A percentile compares a stretch with the other conserved stretches of the same genome.
Evolutionary conservation across 2,113 vertebrate genomes (phyloP).

Genomic region (Myodes glareolus): DNA sequence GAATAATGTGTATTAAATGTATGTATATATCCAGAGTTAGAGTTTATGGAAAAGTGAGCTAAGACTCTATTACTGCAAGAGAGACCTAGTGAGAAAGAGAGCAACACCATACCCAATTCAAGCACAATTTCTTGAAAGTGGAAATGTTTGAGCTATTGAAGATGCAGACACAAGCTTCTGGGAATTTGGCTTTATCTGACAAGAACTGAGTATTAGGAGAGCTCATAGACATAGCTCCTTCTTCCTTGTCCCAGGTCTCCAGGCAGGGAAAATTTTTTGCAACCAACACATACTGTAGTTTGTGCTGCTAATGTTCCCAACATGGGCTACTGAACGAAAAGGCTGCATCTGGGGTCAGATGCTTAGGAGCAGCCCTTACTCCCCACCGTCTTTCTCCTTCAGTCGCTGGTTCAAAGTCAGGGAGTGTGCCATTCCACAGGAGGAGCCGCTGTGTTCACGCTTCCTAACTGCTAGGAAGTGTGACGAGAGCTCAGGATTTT

Average conservation of each 20-base stretch:
- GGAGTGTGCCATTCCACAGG: background rate
- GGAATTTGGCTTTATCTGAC: background rate
- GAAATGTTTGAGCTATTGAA: background rate
- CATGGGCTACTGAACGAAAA: fast-evolving
- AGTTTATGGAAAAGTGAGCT: background rate
- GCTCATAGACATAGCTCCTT: fast-evolving
- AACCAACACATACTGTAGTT: background rate
- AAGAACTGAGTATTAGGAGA: background rate
- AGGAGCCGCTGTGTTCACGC: fast-evolving
- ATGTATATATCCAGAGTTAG: background rate
- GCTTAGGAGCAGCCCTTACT: background rate
- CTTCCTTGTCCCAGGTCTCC: background rate
- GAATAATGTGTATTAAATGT: background rate
- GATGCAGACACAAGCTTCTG: background rate
- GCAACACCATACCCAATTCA: no score
- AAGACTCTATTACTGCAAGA: background rate
- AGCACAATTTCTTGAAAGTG: background rate
- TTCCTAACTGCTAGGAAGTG: background rate
- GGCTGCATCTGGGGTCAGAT: background rate
- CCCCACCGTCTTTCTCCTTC: fast-evolving
- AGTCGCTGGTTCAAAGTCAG: background rate
- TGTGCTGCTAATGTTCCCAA: background rate
- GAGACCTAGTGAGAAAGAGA: background rate
- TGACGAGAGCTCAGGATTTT: background rate
- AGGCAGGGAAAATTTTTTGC: background rate